These are phyloP conservation scores for Perithous albicinctus DNA, from an alignment of 2,888 invertebrate species.

Conservation along the genomic window DNA sequence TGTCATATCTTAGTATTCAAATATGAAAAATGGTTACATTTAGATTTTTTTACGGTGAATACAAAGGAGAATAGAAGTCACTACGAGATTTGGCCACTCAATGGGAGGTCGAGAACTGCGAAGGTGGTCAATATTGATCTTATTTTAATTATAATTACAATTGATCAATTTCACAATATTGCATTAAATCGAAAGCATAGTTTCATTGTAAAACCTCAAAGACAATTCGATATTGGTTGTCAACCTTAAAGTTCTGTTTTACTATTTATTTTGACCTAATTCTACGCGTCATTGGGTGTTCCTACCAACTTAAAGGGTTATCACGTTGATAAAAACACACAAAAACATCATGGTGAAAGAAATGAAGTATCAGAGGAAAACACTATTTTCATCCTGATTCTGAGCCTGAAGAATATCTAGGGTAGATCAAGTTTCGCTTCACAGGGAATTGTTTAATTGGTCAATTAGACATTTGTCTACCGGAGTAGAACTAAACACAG, in stretches of 20 bases:
- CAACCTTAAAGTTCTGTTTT: background rate
- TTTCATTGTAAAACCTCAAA: background rate
- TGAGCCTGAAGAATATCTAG: constrained; percentile 21
- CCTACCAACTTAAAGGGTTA: background rate
- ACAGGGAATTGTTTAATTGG: constrained; percentile 56
- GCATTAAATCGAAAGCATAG: background rate
- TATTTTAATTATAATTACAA: too few species aligned
- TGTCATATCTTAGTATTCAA: background rate
- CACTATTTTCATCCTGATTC: constrained; percentile 15
- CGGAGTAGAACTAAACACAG: constrained; percentile 27
- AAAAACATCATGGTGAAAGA: background rate
- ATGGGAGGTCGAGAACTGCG: too few species aligned
- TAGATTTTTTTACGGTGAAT: background rate
- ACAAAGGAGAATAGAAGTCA: background rate
- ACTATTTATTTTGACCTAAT: background rate
- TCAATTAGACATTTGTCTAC: constrained; percentile 49
- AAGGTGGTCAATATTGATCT: too few species aligned
- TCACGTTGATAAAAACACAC: constrained; percentile 1
- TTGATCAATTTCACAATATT: too few species aligned
- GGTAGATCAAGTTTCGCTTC: constrained; percentile 30
- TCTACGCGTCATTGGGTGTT: background rate
- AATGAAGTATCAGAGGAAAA: background rate
- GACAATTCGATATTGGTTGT: background rate
- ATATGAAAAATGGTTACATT: background rate
- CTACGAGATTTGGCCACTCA: background rate